Percentiles rank a stretch among this genome's conserved stretches.
phyloP scores from a whole-genome alignment of 2,113 vertebrate species.

The Lampris megalopsis region DNA sequence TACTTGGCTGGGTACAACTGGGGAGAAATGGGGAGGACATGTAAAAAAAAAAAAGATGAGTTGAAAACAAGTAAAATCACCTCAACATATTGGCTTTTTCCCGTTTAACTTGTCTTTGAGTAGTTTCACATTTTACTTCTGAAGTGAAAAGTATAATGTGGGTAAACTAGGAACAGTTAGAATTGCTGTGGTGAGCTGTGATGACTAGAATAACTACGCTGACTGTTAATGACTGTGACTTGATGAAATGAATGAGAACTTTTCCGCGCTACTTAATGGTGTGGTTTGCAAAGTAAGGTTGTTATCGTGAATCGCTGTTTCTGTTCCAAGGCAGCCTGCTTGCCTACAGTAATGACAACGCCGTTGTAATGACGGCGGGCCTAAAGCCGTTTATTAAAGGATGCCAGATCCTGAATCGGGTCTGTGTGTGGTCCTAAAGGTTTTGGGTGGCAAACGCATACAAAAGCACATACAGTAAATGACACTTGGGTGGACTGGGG shows the following conservation, averaged over 20 bases:
- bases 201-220: background rate
- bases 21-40: too few species aligned
- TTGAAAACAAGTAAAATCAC: too few species aligned
- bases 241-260: too few species aligned
- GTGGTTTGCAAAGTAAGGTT: background rate
- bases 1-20: too few species aligned
- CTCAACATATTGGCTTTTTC: too few species aligned
- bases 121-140: background rate
- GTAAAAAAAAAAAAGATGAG: too few species aligned
- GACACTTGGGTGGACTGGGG: constrained; percentile 16
- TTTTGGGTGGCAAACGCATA: background rate
- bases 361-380: background rate
- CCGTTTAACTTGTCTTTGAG: background rate
- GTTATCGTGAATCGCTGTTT: background rate
- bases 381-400: constrained; percentile 5
- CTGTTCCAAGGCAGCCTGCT: background rate
- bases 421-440: constrained; percentile 33
- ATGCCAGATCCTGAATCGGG: background rate
- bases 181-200: constrained; percentile 5
- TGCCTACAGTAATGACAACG: background rate
- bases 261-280: too few species aligned
- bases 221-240: too few species aligned
- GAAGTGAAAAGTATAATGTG: constrained; percentile 1
- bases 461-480: constrained; percentile 11
- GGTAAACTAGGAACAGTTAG: constrained; percentile 8